Base-by-base conservation (phyloP, 2,888 invertebrate species). In the Sympetrum striolatum region DNA sequence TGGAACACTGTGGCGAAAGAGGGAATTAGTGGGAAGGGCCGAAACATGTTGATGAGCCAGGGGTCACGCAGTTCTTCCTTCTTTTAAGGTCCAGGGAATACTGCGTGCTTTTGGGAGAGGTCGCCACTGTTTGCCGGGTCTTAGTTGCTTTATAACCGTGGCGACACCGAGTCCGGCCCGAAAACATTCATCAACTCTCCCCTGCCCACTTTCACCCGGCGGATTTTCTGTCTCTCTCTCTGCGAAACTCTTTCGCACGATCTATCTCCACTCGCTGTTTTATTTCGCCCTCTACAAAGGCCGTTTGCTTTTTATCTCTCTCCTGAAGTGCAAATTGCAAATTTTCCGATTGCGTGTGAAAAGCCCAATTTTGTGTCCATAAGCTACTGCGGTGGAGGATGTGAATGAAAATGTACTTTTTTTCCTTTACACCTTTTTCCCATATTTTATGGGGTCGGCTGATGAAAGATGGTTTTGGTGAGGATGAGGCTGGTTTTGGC, bases 81-180 rank as follows among this genome's bases (percentile, higher is more conserved):
- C 18, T 60, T 82, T 15, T 35, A 58, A 53, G 82, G 53, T 82
- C 82, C n/a, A 10, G 25, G 73, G 73, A 31, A 73, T 22, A 25
- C 58, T 86, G 86, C 64, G 86, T 86, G 86, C 60, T 86, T 58
- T 60, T n/a, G 58, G 22, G 37, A 37, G 60, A 86, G 86, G 86
- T 86, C 86, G 86, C 12, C 86, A 14, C 35, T 86, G 86, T 86
- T 86, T 86, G 86, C 86, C 37, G 86, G 86, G 86, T 86, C 86
- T 86, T 86, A 86, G 60, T 86, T 86, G 86, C 60, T 86, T 86
- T 86, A 86, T 86, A 86, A 86, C 86, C 60, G 60, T 60, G 86
- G 86, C 60, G 86, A 86, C 86, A n/a, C 60, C 64, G 60, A 39
- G 86, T 64, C 86, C 58, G 10, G 25, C 10, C 37, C 60, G 86